Conservation (phyloP, 2,113 vertebrate species). For the Gallinago jamesoni region DNA sequence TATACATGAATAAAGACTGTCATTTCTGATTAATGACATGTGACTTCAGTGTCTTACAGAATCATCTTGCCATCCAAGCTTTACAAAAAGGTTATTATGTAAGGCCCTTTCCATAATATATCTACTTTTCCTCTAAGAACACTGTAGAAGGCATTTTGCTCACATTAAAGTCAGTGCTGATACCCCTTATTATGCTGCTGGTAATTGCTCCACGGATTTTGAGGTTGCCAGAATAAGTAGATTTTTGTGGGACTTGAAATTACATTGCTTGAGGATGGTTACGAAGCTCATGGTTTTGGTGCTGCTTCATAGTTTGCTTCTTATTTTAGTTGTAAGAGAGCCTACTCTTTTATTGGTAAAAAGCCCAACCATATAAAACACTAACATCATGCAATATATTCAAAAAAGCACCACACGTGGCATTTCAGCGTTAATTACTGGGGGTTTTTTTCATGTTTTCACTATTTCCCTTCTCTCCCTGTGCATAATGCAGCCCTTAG, state of each 20-base stretch:
- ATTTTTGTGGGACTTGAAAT: constrained; percentile 53
- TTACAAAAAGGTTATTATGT: constrained; percentile 82
- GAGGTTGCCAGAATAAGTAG: constrained; percentile 19
- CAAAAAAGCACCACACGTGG: constrained; percentile 16
- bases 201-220: constrained; percentile 28
- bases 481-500: constrained; percentile 35
- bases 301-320: neutral
- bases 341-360: constrained; percentile 41
- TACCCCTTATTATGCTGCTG: constrained; percentile 24
- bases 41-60: constrained; percentile 78
- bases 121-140: constrained; percentile 67
- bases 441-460: constrained; percentile 60
- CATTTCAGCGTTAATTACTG: constrained; percentile 67
- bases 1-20: constrained; percentile 89
- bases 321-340: constrained; percentile 54
- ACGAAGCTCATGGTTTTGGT: constrained; percentile 28
- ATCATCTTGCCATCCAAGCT: constrained; percentile 77
- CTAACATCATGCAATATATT: constrained; percentile 56
- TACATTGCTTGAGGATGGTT: constrained; percentile 26
- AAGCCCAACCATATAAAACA: constrained; percentile 34
- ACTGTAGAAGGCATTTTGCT: constrained; percentile 48
- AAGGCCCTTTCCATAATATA: constrained; percentile 70
- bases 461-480: constrained; percentile 33
- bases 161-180: constrained; percentile 12
- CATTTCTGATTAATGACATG: constrained; percentile 90